A percentile compares a stretch with the other conserved stretches of the same genome.
phyloP scores from a whole-genome alignment of 1,140 invertebrate genomes.

The Drosophila biarmipes region DNA sequence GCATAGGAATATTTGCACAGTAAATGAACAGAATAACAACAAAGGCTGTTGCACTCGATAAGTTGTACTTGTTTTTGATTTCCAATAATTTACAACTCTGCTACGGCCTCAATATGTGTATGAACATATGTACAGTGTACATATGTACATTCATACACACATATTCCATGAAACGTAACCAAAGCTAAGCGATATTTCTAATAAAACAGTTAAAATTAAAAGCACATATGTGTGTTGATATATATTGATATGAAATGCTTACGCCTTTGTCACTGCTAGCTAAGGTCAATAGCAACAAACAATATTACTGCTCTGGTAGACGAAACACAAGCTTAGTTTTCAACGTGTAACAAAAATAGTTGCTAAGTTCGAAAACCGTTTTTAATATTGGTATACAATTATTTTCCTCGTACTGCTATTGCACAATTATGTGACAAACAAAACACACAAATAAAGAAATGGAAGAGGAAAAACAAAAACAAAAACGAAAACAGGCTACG shows the following conservation, averaged over 20 bases:
- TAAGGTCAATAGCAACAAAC: neutral
- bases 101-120: constrained; percentile 9
- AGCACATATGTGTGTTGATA: too few relatives aligned
- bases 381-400: constrained; percentile 37
- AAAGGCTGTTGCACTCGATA: constrained; percentile 25
- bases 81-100: constrained; percentile 50
- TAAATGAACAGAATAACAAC: constrained; percentile 46
- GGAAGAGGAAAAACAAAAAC: constrained; percentile 31
- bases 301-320: neutral
- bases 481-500: constrained; percentile 65
- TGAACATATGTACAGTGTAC: too few relatives aligned
- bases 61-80: neutral
- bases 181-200: too few relatives aligned
- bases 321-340: neutral
- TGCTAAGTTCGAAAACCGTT: neutral
- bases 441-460: constrained; percentile 28
- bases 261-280: neutral
- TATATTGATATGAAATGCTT: too few relatives aligned
- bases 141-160: too few relatives aligned
- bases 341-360: neutral
- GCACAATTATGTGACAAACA: constrained; percentile 64
- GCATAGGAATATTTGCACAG: constrained; percentile 21
- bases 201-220: too few relatives aligned
- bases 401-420: constrained; percentile 28
- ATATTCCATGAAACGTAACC: too few relatives aligned